Conservation (phyloP, 2,113 vertebrate species). For the Seriola dumerili region DNA sequence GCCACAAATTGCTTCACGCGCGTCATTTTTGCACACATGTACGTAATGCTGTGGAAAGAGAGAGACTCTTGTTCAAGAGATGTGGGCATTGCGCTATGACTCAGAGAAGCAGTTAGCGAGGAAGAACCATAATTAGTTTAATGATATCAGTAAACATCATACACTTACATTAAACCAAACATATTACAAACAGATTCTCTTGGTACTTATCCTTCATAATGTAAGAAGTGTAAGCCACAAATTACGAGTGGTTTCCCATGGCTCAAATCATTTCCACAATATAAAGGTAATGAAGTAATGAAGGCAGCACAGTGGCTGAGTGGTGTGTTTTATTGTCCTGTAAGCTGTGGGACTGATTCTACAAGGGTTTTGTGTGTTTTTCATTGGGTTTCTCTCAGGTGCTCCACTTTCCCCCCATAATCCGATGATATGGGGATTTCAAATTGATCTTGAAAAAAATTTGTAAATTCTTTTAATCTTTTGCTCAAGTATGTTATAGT, state of each 20-base stretch:
- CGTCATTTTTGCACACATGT: neutral
- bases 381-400: neutral
- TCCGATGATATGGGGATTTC: neutral
- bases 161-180: neutral
- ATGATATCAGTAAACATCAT: conserved; percentile 10
- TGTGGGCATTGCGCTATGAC: neutral
- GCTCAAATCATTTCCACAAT: neutral
- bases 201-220: neutral
- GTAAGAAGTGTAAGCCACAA: neutral
- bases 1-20: neutral
- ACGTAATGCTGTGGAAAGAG: neutral
- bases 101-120: neutral
- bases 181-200: neutral
- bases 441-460: neutral
- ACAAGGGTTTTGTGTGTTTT: neutral
- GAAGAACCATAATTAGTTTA: conserved; percentile 1
- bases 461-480: neutral
- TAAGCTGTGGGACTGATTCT: neutral
- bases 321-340: conserved; percentile 3
- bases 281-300: conserved; percentile 2
- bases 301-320: neutral
- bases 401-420: neutral
- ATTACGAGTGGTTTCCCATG: neutral
- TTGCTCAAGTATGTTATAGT: neutral
- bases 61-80: neutral